Percentiles rank a stretch among this genome's conserved stretches.
phyloP scores from a whole-genome alignment of 2,888 invertebrate species.

The Dasysyrphus albostriatus region DNA sequence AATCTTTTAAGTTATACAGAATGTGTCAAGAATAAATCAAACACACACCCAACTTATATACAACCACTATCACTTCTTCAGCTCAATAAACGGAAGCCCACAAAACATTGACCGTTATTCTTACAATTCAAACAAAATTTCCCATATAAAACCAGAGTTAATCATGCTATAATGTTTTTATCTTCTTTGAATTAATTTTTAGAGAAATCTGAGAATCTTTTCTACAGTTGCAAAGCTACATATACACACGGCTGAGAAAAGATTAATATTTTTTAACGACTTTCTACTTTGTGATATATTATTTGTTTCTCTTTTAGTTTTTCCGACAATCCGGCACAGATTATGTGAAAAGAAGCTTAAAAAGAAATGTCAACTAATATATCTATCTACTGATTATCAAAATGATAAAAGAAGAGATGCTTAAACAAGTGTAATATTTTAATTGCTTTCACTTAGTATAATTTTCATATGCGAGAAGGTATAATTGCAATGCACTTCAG shows the following conservation, averaged over 20 bases:
- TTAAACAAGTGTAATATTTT: conserved; percentile 1
- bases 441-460: conserved; percentile 18
- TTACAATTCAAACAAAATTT: background rate
- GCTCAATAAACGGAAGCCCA: conserved; percentile 21
- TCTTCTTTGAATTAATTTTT: conserved; percentile 22
- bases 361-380: conserved; percentile 12
- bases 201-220: conserved; percentile 33
- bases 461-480: background rate
- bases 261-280: conserved; percentile 47
- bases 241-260: background rate
- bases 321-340: conserved; percentile 4
- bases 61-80: conserved; percentile 25
- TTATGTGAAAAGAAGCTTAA: background rate
- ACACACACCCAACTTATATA: background rate
- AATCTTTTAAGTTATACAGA: background rate
- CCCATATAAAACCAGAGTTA: conserved; percentile 10
- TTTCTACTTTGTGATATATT: conserved; percentile 57
- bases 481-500: background rate
- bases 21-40: background rate
- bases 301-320: conserved; percentile 5
- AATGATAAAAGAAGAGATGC: background rate
- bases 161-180: conserved; percentile 28
- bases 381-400: background rate
- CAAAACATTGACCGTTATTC: conserved; percentile 8
- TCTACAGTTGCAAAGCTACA: background rate